Base-by-base conservation (phyloP, 1,140 invertebrate genomes). In the Steinernema feltiae region DNA sequence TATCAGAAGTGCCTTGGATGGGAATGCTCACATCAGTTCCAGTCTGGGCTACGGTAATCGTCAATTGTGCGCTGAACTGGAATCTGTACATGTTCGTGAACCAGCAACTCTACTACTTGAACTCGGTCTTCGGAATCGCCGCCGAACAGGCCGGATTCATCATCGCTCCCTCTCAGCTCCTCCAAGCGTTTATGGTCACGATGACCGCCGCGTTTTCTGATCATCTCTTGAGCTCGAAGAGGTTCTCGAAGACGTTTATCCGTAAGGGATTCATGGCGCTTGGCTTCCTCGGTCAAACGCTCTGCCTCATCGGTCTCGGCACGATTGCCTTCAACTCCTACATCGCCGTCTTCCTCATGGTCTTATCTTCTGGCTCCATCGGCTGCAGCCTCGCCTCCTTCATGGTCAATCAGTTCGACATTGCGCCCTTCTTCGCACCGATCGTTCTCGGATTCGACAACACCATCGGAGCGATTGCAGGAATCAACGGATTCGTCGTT, bases 381-480 rank as follows among this genome's bases (percentile, higher is more conserved):
- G 94, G 92, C 0, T 93, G 94, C 85, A 92, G 93, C 7, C 94
- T 92, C 92, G 91, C 92, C 18, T 91, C 95, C 17, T 99, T 97
- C 88, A 98, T 98, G 86, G 96, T 99, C 0, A 99, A 99, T 87
- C 97, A 99, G 86, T 87, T 99, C 82, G 96, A 99, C 85, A 98
- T 99, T 71, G 97, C 97, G 1, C 97, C 96, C 0, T 90, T 94
- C 69, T 98, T 98, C 86, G 97, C 97, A 7, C 95, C 94, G 87
- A 98, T 99, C 77, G 87, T 99, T 46, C 98, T 99, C 95, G 96
- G 96, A 1, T 90, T 98, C 82, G 97, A 94, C 17, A 99, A 99
- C 86, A 95, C 95, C 1, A 93, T 98, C 77, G 96, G 96, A 3
- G 98, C 95, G 0, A 91, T 98, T 71, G 94, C 95, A 69, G 96